Base-by-base conservation (phyloP, 2,888 invertebrate species). In the Diabrotica balteata region DNA sequence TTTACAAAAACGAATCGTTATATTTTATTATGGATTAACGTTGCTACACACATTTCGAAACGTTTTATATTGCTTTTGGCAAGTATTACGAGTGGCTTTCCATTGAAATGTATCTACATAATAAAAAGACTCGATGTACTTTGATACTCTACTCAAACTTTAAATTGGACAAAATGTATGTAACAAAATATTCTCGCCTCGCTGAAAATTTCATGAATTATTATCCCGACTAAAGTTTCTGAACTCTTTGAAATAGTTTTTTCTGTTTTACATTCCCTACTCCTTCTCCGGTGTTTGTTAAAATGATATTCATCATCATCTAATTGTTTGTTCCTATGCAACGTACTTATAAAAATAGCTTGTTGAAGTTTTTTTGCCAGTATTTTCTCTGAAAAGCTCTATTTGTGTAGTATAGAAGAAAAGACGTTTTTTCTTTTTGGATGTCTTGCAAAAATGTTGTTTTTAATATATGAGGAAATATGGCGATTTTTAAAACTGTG, bases 371-470 rank as follows among this genome's bases (percentile, higher is more conserved):
- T 69, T 76, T 79, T 79, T 78, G 80, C 80, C 80, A 80, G 79
- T 80, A 80, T 79, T 78, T 80, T 76, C 73, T 72, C 73, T 75
- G 75, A 73, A 74, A 58, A 73, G 78, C 78, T 77, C 77, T 77
- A 77, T 71, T 71, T 66, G 72, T 74, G 71, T 72, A 74, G 72
- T 67, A 72, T 74, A 74, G 71, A 72, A 68, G 47, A 44, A 76
- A 72, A 72, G 32, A 73, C 67, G 68, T 64, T 71, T 32, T 32
- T 76, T 76, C 72, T 73, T 77, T 75, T 76, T 77, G 71, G 73
- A 74, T 78, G 77, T 77, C 76, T 73, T 73, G 75, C 76, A 74
- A 68, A 70, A 74, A 75, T 75, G 76, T 75, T 76, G 71, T 76
- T 76, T 71, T 73, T 72, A 75, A 71, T 70, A 73, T 73, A 73